Evolutionary conservation across 2,113 vertebrate genomes (phyloP), one percentile per base, ranked within the genome.

Genomic region (Apaloderma vittatum): DNA sequence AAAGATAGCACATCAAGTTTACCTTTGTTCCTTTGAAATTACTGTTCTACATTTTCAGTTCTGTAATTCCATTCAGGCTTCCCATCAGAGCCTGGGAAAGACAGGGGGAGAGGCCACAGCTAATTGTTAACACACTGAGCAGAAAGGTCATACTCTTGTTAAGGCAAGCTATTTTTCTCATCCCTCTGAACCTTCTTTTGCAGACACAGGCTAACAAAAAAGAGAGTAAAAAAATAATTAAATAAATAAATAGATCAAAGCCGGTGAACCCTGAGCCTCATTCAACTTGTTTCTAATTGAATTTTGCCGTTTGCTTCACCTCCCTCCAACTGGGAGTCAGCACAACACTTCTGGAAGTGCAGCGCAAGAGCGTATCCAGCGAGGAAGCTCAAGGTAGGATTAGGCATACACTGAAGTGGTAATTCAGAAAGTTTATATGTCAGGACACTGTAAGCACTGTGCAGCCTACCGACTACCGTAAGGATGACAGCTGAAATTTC

Each of bases 321-420:
- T 88, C 57, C 17, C 59, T 52, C 79, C 61, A 72, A 29, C 3
- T 7, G 40, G 23, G 77, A 79, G n/a, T 48, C 46, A 63, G 54
- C 29, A 72, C 14, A 45, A 48, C 15, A 66, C 71, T 15, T 72
- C 66, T 49, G 72, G 36, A 86, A 90, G 63, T 6, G 51, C 72
- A 58, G 6, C 5, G 46, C 68, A 83, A 73, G 32, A 58, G 37
- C 2, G 46, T 22, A 51, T 24, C 70, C 86, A 11, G 8, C 27
- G 75, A 96, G 86, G 90, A 98, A 97, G 96, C 94, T 96, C 97
- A 95, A 94, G 93, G 94, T 93, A 76, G 24, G 83, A 84, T 84
- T 32, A 36, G 7, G 43, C 13, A 51, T 32, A 88, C 61, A 43
- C 30, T 1, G 15, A 91, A 73, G 45, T 3, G 75, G 37, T 22